These are phyloP conservation scores for Gallinago media DNA, from an alignment of 2,113 vertebrate species.

Conservation along the genomic window DNA sequence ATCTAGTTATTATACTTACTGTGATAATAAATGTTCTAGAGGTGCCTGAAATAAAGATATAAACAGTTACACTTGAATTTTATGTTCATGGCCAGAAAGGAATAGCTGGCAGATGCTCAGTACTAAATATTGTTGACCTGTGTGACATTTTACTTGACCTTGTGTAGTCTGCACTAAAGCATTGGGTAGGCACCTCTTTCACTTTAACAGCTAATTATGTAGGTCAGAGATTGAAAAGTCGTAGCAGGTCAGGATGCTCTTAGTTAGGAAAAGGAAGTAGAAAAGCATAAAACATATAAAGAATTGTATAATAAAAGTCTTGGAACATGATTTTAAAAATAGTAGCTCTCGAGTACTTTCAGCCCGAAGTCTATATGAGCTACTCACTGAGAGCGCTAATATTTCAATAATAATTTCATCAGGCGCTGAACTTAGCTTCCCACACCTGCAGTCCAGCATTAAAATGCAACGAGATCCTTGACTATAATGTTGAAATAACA, in stretches of 20 bases:
- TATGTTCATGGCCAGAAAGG: neutral
- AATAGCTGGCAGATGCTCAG: neutral
- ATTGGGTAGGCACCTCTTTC: neutral
- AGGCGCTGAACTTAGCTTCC: neutral
- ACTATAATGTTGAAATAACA: neutral
- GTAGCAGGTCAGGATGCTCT: neutral
- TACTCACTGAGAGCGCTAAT: neutral
- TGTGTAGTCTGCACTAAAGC: neutral
- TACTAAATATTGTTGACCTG: neutral
- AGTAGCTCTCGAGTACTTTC: neutral
- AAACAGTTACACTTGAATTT: neutral
- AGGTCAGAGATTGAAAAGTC: neutral
- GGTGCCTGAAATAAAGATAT: neutral
- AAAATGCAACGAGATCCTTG: neutral
- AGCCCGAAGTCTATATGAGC: neutral
- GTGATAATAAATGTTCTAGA: neutral
- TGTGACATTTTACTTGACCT: neutral
- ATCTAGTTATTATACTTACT: neutral
- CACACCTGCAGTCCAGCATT: neutral
- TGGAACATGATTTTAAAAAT: neutral
- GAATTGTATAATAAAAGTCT: neutral
- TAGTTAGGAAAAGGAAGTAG: neutral
- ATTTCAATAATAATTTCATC: neutral
- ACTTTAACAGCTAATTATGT: neutral
- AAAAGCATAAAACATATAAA: neutral